Conservation (phyloP, 2,113 vertebrate genomes). For the Apodemus sylvaticus region DNA sequence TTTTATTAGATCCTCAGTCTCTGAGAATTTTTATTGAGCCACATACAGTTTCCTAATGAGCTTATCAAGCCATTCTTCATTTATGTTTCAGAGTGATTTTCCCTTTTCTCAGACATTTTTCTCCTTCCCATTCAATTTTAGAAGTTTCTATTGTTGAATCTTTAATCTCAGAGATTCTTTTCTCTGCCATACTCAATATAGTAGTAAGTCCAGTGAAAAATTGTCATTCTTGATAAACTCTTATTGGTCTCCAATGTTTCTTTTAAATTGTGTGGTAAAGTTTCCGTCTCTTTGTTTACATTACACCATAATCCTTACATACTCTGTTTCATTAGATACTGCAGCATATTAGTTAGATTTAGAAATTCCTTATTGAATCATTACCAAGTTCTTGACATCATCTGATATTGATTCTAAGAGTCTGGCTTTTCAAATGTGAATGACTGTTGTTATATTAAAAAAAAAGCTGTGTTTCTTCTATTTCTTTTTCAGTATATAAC, state of each 20-base stretch:
- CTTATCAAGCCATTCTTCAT: slow-evolving; percentile 7
- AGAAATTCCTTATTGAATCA: not conserved
- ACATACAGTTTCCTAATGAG: slow-evolving; percentile 1
- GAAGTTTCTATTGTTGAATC: not conserved
- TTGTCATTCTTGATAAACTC: not conserved
- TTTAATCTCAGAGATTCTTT: slow-evolving; percentile 10
- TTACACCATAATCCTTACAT: not conserved
- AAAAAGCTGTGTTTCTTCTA: not conserved
- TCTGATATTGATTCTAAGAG: not conserved
- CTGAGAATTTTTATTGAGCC: not conserved
- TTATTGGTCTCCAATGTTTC: not conserved
- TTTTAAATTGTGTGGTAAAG: not conserved
- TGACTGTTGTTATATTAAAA: not conserved
- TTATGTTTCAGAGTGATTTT: not conserved
- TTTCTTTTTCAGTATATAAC: not conserved
- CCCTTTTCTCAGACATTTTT: not conserved
- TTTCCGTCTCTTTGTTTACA: not conserved
- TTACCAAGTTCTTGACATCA: not conserved
- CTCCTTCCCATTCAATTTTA: not conserved
- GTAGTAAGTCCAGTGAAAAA: slow-evolving; percentile 18
- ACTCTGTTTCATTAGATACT: not conserved
- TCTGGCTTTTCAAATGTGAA: not conserved
- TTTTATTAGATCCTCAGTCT: slow-evolving; percentile 15
- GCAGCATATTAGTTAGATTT: not conserved
- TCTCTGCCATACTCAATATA: not conserved